Evolutionary conservation across 2,113 vertebrate species (phyloP).

Genomic region (Vulpes ferrilata): DNA sequence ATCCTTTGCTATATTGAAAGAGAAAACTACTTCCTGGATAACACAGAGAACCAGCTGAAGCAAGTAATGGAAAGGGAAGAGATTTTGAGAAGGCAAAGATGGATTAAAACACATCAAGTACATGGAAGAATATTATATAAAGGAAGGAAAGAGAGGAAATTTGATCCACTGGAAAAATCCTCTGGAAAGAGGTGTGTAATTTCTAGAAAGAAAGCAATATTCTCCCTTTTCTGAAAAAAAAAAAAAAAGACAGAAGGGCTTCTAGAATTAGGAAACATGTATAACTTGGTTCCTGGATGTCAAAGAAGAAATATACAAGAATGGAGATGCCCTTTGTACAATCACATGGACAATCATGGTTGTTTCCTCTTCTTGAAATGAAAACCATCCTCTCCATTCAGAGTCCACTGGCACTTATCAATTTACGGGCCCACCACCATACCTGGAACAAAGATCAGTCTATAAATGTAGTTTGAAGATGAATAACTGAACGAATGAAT

Average conservation of each 20-base stretch:
- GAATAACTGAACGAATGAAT: background rate
- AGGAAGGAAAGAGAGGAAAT: background rate
- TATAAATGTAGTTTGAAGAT: background rate
- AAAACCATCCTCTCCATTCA: background rate
- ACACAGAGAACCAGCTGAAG: background rate
- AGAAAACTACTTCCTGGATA: background rate
- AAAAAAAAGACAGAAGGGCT: background rate
- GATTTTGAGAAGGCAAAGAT: background rate
- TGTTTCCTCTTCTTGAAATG: background rate
- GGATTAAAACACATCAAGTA: background rate
- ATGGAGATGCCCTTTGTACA: background rate
- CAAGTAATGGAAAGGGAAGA: background rate
- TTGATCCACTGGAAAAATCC: background rate
- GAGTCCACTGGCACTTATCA: background rate
- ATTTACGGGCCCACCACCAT: background rate
- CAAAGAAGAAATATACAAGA: background rate
- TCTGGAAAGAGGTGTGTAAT: background rate
- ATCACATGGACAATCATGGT: background rate
- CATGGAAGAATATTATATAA: background rate
- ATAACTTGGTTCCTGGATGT: background rate
- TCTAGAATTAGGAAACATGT: background rate
- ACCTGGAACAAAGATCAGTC: background rate
- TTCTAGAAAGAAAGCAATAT: conserved; percentile 1
- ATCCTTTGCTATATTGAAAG: background rate
- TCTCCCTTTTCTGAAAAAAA: background rate